These are phyloP conservation scores for Callithrix jacchus DNA, from an alignment of 2,113 vertebrate species.

Conservation along the genomic window DNA sequence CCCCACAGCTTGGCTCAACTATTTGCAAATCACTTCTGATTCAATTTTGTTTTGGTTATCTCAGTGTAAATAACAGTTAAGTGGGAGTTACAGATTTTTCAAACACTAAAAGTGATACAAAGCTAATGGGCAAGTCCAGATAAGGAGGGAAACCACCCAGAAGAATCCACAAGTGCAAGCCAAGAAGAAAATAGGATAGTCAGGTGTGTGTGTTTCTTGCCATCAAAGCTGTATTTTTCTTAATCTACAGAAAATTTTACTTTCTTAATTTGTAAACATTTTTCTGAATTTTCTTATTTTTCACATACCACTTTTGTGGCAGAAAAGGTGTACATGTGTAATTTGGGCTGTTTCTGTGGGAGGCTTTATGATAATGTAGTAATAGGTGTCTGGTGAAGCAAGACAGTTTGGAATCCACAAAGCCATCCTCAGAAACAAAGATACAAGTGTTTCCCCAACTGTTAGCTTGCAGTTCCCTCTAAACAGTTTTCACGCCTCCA, in stretches of 20 bases:
- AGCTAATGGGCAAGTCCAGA: conserved; percentile 73
- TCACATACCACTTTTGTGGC: background rate
- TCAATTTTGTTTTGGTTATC: conserved; percentile 81
- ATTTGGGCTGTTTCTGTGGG: background rate
- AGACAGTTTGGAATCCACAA: conserved; percentile 38
- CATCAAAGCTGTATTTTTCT: conserved; percentile 60
- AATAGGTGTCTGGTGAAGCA: conserved; percentile 36
- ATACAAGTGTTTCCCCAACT: conserved; percentile 57
- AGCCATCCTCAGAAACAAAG: conserved; percentile 61
- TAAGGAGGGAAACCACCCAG: conserved; percentile 74
- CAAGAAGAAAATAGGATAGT: background rate
- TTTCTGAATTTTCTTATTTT: background rate
- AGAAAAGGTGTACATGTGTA: background rate
- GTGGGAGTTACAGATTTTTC: conserved; percentile 80
- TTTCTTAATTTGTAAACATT: background rate
- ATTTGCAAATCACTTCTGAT: conserved; percentile 82
- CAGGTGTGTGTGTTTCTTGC: conserved; percentile 50
- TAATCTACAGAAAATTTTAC: background rate
- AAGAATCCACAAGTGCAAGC: conserved; percentile 53
- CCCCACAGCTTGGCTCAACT: conserved; percentile 70
- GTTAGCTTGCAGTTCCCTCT: conserved; percentile 49
- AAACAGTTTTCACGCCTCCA: conserved; percentile 63
- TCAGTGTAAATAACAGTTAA: conserved; percentile 83
- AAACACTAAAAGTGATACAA: conserved; percentile 75
- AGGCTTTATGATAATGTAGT: conserved; percentile 12